These are phyloP conservation scores for Dryobotodes eremita DNA, from an alignment of 2,888 invertebrate genomes.

Conservation along the genomic window DNA sequence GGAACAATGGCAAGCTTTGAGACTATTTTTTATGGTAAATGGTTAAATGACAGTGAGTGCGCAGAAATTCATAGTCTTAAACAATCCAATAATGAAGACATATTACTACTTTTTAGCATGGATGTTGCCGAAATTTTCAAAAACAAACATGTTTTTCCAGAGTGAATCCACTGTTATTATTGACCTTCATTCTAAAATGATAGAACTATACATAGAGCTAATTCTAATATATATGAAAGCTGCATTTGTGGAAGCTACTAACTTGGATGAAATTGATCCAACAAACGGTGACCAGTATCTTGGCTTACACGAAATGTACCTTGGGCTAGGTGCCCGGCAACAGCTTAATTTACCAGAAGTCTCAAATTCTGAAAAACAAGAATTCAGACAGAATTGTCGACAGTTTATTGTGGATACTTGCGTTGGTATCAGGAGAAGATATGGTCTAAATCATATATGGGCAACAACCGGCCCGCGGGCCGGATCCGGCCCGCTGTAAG, in stretches of 20 bases:
- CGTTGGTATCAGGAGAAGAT: background rate
- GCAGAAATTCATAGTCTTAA: background rate
- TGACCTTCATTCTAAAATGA: conserved; percentile 5
- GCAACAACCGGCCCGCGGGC: too few species aligned
- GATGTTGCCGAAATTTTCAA: background rate
- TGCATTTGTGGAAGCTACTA: too few species aligned
- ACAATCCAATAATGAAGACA: background rate
- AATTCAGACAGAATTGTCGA: background rate
- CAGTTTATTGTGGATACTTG: background rate
- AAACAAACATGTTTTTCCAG: background rate
- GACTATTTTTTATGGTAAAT: background rate
- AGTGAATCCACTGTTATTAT: background rate
- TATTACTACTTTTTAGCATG: background rate
- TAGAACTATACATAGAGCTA: background rate
- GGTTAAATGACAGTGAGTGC: background rate
- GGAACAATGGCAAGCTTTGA: background rate
- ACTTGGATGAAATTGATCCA: background rate
- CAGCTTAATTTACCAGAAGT: conserved; percentile 2
- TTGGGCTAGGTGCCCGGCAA: background rate
- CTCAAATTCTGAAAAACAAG: background rate
- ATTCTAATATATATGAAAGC: too few species aligned
- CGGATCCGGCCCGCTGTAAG: too few species aligned
- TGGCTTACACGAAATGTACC: background rate
- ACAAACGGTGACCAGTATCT: background rate
- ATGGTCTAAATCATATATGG: background rate